Percentiles rank a stretch among this genome's conserved stretches.
These are phyloP conservation scores for Sylvicapra grimmia DNA, from an alignment of 2,113 vertebrate species.

Conservation along the genomic window DNA sequence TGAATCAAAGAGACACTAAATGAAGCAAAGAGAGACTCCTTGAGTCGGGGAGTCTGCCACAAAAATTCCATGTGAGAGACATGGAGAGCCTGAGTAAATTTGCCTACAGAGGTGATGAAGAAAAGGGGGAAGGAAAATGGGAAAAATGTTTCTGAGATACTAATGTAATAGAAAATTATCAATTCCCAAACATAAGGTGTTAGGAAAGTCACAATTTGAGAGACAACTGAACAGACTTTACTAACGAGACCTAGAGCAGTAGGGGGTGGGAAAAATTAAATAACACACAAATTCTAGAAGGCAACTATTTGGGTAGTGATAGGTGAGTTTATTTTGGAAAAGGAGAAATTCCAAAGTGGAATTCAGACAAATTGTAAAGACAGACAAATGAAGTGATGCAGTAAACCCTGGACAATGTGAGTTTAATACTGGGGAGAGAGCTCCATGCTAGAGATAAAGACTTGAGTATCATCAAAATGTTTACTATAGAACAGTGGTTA, in stretches of 20 bases:
- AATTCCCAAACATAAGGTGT: neutral
- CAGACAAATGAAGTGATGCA: neutral
- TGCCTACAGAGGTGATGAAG: neutral
- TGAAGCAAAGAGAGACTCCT: neutral
- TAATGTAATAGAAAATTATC: neutral
- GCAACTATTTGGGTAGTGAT: neutral
- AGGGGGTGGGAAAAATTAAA: too few species aligned
- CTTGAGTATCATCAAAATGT: neutral
- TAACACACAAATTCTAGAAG: neutral
- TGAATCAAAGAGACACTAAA: neutral
- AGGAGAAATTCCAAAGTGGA: neutral
- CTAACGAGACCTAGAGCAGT: neutral
- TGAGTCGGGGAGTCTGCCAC: accelerated
- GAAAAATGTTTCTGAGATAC: neutral
- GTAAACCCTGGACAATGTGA: neutral
- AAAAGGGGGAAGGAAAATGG: neutral
- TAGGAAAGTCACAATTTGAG: neutral
- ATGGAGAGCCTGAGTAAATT: neutral
- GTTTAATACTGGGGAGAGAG: neutral
- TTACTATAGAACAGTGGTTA: neutral
- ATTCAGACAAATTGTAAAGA: too few species aligned
- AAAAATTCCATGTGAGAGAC: neutral
- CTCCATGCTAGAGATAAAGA: neutral
- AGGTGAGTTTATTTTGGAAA: neutral
- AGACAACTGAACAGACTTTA: neutral